Evolutionary conservation across 2,113 vertebrate species (phyloP), one percentile per base, ranked within the genome.

Genomic region (Progne subis): DNA sequence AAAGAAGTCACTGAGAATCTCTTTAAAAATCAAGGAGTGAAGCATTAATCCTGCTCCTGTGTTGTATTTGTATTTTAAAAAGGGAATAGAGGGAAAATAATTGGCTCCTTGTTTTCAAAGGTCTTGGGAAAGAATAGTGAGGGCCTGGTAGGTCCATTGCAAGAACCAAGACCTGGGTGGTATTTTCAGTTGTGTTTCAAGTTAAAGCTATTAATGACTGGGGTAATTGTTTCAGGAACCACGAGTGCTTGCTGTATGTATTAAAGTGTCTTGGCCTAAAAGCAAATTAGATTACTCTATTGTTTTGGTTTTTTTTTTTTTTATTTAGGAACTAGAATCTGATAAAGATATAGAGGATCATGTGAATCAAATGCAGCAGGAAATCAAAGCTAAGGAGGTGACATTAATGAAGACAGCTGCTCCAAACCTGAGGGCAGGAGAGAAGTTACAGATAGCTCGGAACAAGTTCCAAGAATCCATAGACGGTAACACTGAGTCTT

Each of bases 351-450:
- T 98, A 23, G 96, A 98, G 67, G 84, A 95, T 50, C 95, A 96
- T 20, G 74, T 98, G 19, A 92, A 96, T 25, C 94, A 83, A 52
- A 95, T 99, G 64, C 97, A 82, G 85, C 96, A 98, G 69, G 97
- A 98, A 11, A 50, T 98, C 26, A 96, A 96, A 14, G 86, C 95
- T 31, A 91, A 98, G 59, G 98, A 99, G 78, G 95, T 10, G 3
- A 37, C 92, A 63, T 96, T 99, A 49, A 86, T 98, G 90, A 98
- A 90, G 89, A 98, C 98, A 28, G 83, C 98, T 25, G 96, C 98
- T 47, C 99, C 99, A 9, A 99, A 99, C 92, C 94, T 99, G 29
- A 98, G 98, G 80, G 99, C 99, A 63, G 31, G 97, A 67, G 98
- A 99, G 94, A 99, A 98, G 91, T 96, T 99, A 39, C 98, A 95